Conservation (phyloP, 2,797 vertebrate genomes). For the Ciconia nigra region DNA sequence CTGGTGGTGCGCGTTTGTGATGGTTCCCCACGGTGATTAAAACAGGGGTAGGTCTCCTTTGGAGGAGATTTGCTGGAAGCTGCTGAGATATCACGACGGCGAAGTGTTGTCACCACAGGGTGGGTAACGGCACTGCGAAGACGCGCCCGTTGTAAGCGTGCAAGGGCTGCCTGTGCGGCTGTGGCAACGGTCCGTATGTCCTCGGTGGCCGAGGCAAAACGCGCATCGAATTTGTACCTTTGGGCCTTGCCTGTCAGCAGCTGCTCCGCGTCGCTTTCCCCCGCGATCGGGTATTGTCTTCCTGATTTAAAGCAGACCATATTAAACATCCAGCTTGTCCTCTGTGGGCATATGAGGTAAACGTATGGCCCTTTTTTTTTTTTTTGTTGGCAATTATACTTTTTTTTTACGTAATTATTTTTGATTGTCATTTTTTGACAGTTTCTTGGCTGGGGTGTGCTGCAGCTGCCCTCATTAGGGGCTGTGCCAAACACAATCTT, state of each 20-base stretch:
- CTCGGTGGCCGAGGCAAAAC: background rate
- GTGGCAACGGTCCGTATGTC: background rate
- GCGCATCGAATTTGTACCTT: background rate
- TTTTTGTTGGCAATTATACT: background rate
- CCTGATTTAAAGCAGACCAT: background rate
- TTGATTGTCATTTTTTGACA: background rate
- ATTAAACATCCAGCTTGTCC: background rate
- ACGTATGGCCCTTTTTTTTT: background rate
- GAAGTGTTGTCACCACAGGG: background rate
- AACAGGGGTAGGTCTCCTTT: background rate
- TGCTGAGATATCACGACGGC: background rate
- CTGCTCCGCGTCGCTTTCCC: background rate
- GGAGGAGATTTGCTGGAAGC: background rate
- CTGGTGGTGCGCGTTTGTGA: fast-evolving
- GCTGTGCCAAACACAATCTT: conserved; percentile 23
- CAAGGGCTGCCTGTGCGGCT: background rate
- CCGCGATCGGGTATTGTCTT: background rate
- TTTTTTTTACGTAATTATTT: background rate
- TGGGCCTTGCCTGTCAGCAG: background rate
- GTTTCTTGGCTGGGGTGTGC: conserved; percentile 9
- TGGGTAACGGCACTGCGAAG: background rate
- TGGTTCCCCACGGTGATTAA: background rate
- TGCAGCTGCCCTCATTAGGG: conserved; percentile 31
- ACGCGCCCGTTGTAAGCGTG: fast-evolving
- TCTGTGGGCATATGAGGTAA: background rate